These are phyloP conservation scores for Ophioninae sp. DNA, from an alignment of 2,888 invertebrate genomes.

Conservation along the genomic window DNA sequence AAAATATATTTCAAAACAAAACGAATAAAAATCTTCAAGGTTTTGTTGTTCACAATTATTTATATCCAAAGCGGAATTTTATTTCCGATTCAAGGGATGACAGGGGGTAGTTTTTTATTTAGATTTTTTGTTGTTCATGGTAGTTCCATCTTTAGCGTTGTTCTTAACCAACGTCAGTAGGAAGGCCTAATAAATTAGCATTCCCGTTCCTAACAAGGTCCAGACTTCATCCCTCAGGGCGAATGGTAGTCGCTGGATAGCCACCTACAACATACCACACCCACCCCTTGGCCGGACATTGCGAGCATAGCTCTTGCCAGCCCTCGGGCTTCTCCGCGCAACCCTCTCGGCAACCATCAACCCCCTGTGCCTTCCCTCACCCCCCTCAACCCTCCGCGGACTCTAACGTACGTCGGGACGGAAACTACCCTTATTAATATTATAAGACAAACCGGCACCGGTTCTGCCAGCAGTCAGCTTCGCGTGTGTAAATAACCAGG, in stretches of 20 bases:
- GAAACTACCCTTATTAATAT: conserved; percentile 81
- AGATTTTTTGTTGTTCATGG: conserved; percentile 20
- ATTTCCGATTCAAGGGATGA: not conserved
- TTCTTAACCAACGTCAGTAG: conserved; percentile 49
- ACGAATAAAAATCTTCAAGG: no score
- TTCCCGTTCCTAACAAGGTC: conserved; percentile 80
- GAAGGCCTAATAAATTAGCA: conserved; percentile 79
- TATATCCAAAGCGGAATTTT: not conserved
- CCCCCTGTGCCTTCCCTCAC: conserved; percentile 39
- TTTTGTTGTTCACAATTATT: not conserved
- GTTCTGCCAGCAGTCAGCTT: conserved; percentile 59
- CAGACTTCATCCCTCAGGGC: conserved; percentile 78
- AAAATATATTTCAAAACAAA: no score
- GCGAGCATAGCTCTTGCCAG: conserved; percentile 80
- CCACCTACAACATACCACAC: conserved; percentile 78
- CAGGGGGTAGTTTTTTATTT: not conserved
- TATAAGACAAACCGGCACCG: conserved; percentile 76
- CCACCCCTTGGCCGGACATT: conserved; percentile 78
- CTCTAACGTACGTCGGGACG: conserved; percentile 73
- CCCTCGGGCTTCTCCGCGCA: conserved; percentile 58
- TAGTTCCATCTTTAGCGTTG: conserved; percentile 31
- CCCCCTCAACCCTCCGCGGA: conserved; percentile 30
- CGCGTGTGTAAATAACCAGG: conserved; percentile 75
- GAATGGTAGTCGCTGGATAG: conserved; percentile 69
- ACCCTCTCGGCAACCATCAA: conserved; percentile 57